phyloP scores from a whole-genome alignment of 2,113 vertebrate genomes.

The Tiliqua scincoides region DNA sequence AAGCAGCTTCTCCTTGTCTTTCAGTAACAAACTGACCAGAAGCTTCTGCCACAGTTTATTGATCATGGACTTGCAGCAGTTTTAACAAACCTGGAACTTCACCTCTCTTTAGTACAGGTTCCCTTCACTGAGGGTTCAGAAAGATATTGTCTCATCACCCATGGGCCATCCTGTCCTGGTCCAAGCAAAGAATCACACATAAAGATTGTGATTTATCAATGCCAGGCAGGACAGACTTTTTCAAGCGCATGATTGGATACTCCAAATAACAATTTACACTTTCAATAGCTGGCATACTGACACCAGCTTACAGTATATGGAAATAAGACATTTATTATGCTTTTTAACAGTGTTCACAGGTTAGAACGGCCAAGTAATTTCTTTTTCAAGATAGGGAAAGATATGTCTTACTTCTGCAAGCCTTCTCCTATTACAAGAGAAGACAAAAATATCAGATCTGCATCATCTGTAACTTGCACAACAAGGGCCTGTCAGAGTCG shows the following conservation, averaged over 20 bases:
- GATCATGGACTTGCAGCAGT: no score
- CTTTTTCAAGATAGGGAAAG: neutral
- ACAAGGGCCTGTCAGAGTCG: constrained; percentile 30
- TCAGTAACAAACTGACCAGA: neutral
- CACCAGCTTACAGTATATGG: neutral
- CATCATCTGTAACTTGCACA: constrained; percentile 36
- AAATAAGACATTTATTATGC: neutral
- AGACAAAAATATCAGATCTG: constrained; percentile 49
- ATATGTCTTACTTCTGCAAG: constrained; percentile 42
- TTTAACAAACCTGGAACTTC: no score
- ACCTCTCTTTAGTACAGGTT: no score
- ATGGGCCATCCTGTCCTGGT: no score
- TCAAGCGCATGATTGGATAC: no score
- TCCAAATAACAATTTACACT: neutral
- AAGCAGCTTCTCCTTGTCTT: neutral
- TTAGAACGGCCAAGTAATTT: neutral
- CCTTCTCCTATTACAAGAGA: constrained; percentile 46
- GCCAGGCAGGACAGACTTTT: neutral
- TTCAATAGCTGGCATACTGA: neutral
- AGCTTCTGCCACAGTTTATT: neutral
- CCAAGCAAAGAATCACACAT: no score
- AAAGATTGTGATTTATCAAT: no score
- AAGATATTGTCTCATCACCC: no score
- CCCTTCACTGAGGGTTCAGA: no score
- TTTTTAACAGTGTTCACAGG: neutral